Evolutionary conservation across 1,140 invertebrate genomes (phyloP).

Genomic region (Ooceraea biroi): DNA sequence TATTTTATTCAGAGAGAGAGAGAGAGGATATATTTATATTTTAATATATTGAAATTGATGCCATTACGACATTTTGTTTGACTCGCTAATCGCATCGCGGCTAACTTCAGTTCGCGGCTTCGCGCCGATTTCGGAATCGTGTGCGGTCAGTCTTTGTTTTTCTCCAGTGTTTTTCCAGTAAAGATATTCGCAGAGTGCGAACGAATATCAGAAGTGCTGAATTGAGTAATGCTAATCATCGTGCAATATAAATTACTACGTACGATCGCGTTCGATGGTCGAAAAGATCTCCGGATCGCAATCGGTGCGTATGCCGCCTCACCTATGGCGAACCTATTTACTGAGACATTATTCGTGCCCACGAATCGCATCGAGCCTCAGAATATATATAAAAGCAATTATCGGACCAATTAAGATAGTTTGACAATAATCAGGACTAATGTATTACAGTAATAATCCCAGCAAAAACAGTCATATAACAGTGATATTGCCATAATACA

Average conservation of each 20-base stretch:
- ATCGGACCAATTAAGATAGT: too few relatives aligned
- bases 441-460: too few relatives aligned
- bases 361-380: too few relatives aligned
- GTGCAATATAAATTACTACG: neutral
- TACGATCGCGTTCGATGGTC: neutral
- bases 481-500: too few relatives aligned
- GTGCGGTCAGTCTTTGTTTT: neutral
- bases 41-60: neutral
- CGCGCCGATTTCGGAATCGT: neutral
- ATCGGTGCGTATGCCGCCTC: neutral
- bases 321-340: too few relatives aligned
- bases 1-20: neutral
- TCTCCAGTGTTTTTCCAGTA: neutral
- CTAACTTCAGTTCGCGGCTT: neutral
- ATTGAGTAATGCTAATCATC: neutral
- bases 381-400: too few relatives aligned
- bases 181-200: neutral
- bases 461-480: too few relatives aligned
- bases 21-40: conserved; percentile 6
- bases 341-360: neutral
- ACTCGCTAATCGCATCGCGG: neutral
- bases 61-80: neutral
- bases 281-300: too few relatives aligned
- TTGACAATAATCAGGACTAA: too few relatives aligned
- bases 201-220: neutral